Conservation (phyloP, 92 coral and sea anemone species). For the Micromussa lordhowensis region DNA sequence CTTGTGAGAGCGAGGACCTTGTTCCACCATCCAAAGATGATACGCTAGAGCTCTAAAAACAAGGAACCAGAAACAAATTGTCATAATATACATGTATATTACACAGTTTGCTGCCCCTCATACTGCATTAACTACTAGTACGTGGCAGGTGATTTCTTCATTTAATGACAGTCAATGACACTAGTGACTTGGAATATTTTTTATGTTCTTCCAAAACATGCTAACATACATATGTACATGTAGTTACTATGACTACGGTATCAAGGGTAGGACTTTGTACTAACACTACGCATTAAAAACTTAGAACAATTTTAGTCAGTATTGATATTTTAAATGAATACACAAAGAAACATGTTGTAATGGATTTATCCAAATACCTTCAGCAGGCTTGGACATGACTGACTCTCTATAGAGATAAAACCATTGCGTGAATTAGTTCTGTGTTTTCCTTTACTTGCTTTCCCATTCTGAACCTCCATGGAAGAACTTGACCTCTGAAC, state of each 20-base stretch:
- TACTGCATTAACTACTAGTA: no score
- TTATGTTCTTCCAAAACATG: no score
- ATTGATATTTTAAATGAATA: no score
- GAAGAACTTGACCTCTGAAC: background rate
- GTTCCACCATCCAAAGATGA: conserved; percentile 17
- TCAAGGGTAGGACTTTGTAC: no score
- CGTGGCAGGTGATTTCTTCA: no score
- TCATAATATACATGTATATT: background rate
- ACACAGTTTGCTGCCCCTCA: background rate
- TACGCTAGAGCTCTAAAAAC: conserved; percentile 16
- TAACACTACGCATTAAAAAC: no score
- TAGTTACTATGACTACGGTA: no score
- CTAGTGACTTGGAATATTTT: no score
- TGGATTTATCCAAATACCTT: conserved; percentile 7
- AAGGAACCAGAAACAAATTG: background rate
- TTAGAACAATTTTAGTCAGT: no score
- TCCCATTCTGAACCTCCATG: background rate
- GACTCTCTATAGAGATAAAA: background rate
- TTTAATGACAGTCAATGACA: no score
- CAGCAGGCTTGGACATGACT: conserved; percentile 7
- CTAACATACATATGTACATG: no score
- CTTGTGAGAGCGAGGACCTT: background rate
- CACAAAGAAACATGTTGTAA: no score
- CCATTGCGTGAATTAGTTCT: background rate
- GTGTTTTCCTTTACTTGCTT: background rate